Conservation (phyloP, 2,888 invertebrate genomes). For the Callinectes sapidus region DNA sequence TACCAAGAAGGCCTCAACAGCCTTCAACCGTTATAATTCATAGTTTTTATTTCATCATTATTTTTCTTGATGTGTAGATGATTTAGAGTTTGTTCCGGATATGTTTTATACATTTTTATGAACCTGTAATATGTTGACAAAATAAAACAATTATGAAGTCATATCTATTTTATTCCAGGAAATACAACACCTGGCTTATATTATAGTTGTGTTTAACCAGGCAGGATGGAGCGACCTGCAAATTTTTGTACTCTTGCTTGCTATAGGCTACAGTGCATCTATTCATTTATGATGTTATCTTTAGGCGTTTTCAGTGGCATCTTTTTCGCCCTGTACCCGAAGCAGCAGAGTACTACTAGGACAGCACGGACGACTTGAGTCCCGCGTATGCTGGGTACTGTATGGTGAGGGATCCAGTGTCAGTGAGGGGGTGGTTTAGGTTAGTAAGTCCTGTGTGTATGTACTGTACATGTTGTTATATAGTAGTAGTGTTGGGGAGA, state of each 20-base stretch:
- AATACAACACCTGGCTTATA: not conserved
- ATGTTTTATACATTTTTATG: slow-evolving; percentile 40
- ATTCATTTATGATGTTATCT: too few relatives aligned
- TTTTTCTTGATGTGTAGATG: not conserved
- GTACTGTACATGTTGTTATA: too few relatives aligned
- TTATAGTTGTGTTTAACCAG: not conserved
- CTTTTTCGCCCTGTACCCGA: too few relatives aligned
- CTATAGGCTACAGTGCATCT: too few relatives aligned
- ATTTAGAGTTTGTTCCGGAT: slow-evolving; percentile 5
- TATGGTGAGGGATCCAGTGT: too few relatives aligned
- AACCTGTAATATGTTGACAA: slow-evolving; percentile 7
- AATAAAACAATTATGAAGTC: slow-evolving; percentile 1
- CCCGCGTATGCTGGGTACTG: too few relatives aligned
- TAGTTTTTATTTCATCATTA: not conserved
- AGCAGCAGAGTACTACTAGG: too few relatives aligned
- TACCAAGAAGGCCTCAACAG: not conserved
- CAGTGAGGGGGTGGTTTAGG: too few relatives aligned
- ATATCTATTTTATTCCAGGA: not conserved
- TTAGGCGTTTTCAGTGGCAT: too few relatives aligned
- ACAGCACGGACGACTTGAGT: too few relatives aligned
- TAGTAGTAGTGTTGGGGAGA: too few relatives aligned
- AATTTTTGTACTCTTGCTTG: not conserved
- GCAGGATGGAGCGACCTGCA: not conserved
- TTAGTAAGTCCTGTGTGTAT: too few relatives aligned
- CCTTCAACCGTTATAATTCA: not conserved